Percentiles rank a stretch among this genome's conserved stretches.
phyloP scores from a whole-genome alignment of 1,140 invertebrate genomes.

The Caenorhabditis elegans region WBcel235 BX284605.5:4321501-4322000 shows the following conservation, averaged over 20 bases:
- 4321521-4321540: too few species aligned
- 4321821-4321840: slow-evolving; percentile 67
- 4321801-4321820: slow-evolving; percentile 73
- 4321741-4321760: slow-evolving; percentile 67
- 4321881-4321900: slow-evolving; percentile 73
- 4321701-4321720: slow-evolving; percentile 56
- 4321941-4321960: slow-evolving; percentile 50
- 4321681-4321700: slow-evolving; percentile 43
- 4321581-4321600: slow-evolving; percentile 6
- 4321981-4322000: slow-evolving; percentile 67
- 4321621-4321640: not conserved
- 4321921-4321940: slow-evolving; percentile 67
- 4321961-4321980: not conserved
- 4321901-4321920: slow-evolving; percentile 71
- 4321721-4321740: slow-evolving; percentile 10
- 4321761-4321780: slow-evolving; percentile 71
- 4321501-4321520: too few species aligned
- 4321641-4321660: slow-evolving; percentile 46
- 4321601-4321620: not conserved
- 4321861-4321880: slow-evolving; percentile 66
- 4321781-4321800: slow-evolving; percentile 73
- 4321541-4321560: too few species aligned
- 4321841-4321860: not conserved
- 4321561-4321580: too few species aligned
- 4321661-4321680: slow-evolving; percentile 44